Base-by-base conservation (phyloP, 2,797 vertebrate species). In the Botia kubotai region DNA sequence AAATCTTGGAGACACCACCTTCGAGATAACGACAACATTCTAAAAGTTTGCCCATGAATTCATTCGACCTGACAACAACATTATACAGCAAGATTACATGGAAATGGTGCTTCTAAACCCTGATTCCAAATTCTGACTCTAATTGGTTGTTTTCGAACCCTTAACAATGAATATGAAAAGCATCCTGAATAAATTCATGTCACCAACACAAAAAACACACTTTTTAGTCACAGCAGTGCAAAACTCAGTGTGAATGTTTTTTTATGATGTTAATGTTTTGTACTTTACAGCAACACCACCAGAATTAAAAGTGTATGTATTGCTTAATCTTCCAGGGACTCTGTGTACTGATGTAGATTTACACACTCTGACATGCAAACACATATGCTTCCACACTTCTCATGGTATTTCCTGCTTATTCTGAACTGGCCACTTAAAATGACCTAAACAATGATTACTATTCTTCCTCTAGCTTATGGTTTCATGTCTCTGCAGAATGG, bases 131-230 rank as follows among this genome's bases (percentile, higher is more conserved):
- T 43, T 79, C 62, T 69, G 74, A 19, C 66, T 72, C 72, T 90
- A 90, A 92, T 91, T 91, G 90, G 88, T 84, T 89, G 83, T 89
- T 92, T 90, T 86, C 78, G 77, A 73, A 75, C 46, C n/a, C 73
- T 82, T 33, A 80, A 67, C 66, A 71, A 76, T 79, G 33, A 63
- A n/a, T 63, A 14, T 53, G 67, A 63, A 65, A 71, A 75, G 17
- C n/a, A 10, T 12, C 11, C 19, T 62, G 68, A 72, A 71, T 68
- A 78, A 69, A 73, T 78, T 62, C 26, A 73, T 46, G 39, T 33
- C 33, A 73, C 71, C 74, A 52, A 60, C 60, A 55, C 57, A 72
- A 12, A 67, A 13, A 66, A 58, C 70, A 33, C 21, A 63, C 43
- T 79, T 75, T 58, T 67, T 70, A 57, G 57, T 79, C 57, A 53